Conservation (phyloP, 2,888 invertebrate species). For the Leptogaster cylindrica region DNA sequence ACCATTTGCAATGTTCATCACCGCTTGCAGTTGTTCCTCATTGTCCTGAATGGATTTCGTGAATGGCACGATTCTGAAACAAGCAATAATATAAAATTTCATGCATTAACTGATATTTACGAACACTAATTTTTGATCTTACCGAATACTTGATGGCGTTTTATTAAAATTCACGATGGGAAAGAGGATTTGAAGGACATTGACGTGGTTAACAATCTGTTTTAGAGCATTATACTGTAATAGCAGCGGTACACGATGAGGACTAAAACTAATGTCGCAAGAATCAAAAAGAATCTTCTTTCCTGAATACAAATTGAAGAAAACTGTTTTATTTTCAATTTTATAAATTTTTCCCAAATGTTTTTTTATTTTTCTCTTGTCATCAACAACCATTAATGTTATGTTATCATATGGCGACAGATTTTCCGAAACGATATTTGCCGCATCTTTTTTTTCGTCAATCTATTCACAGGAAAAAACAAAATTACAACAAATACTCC, state of each 20-base stretch:
- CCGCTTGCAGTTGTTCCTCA: constrained; percentile 69
- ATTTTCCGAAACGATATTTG: too few species aligned
- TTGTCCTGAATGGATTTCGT: constrained; percentile 63
- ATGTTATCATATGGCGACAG: too few species aligned
- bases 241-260: constrained; percentile 52
- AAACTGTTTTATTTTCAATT: constrained; percentile 24
- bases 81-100: background rate
- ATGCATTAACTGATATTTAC: background rate
- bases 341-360: constrained; percentile 21
- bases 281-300: constrained; percentile 44
- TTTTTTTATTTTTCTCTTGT: background rate
- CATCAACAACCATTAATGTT: background rate
- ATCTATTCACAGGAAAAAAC: background rate
- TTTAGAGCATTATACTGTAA: constrained; percentile 56
- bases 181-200: constrained; percentile 32
- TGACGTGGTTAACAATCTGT: constrained; percentile 45
- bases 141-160: constrained; percentile 9
- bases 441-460: too few species aligned
- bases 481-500: background rate
- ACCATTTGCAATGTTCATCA: constrained; percentile 70
- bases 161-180: constrained; percentile 24
- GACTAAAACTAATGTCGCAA: constrained; percentile 53
- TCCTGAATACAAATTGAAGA: constrained; percentile 7
- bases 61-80: constrained; percentile 51
- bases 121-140: background rate